These are phyloP conservation scores for Leptopilina boulardi DNA, from an alignment of 1,140 invertebrate genomes.

Conservation along the genomic window DNA sequence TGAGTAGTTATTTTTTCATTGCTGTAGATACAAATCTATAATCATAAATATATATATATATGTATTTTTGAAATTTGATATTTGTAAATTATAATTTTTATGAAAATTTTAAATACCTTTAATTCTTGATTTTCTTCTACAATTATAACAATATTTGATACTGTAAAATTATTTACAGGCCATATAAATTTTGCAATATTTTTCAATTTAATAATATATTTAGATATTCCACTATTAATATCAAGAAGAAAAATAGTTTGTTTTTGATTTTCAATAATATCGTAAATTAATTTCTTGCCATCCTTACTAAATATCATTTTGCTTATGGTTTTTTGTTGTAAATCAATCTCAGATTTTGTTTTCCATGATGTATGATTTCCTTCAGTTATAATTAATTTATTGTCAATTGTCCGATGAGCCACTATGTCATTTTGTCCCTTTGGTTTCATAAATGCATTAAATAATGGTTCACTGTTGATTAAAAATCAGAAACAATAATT, in stretches of 20 bases:
- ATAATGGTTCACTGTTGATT: conserved; percentile 59
- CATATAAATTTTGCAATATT: conserved; percentile 55
- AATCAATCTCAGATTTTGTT: conserved; percentile 52
- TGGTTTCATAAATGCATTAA: conserved; percentile 65
- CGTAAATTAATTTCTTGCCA: conserved; percentile 61
- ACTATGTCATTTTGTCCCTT: conserved; percentile 58
- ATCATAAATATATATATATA: no score
- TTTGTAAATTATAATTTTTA: no score
- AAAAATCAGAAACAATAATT: no score
- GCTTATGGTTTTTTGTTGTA: conserved; percentile 60
- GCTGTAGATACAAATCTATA: neutral
- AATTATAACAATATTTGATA: conserved; percentile 52
- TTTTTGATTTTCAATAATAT: conserved; percentile 56
- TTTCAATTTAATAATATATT: conserved; percentile 47
- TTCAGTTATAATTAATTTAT: conserved; percentile 57
- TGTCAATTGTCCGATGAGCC: conserved; percentile 60
- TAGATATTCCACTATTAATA: conserved; percentile 46
- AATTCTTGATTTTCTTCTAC: conserved; percentile 57
- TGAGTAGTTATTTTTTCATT: neutral
- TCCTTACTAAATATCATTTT: conserved; percentile 60
- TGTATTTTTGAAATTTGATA: no score
- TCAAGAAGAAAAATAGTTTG: conserved; percentile 55
- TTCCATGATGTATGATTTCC: conserved; percentile 40
- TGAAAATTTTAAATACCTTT: conserved; percentile 50
- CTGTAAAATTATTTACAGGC: conserved; percentile 51